Percentiles rank a stretch among this genome's conserved stretches.
Evolutionary conservation across 2,888 invertebrate genomes (phyloP).

Genomic region (Archips crataeganus): DNA sequence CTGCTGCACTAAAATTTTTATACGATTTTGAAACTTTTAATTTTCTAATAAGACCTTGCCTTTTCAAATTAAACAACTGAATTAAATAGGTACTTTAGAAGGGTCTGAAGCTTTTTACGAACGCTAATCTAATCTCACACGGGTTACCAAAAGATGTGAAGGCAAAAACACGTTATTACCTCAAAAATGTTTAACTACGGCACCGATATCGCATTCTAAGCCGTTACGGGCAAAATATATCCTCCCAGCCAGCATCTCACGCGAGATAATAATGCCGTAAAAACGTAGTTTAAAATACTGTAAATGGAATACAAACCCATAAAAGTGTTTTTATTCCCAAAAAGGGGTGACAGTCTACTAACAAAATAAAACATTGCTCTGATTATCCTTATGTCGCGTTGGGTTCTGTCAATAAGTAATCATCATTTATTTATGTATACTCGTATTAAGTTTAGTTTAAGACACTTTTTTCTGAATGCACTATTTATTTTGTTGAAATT

Average conservation of each 20-base stretch:
- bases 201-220: slow-evolving; percentile 25
- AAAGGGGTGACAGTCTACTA: slow-evolving; percentile 63
- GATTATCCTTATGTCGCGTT: neutral
- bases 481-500: too few species aligned
- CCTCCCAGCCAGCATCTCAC: slow-evolving; percentile 45
- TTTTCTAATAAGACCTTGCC: too few species aligned
- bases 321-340: slow-evolving; percentile 60
- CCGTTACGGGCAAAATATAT: slow-evolving; percentile 39
- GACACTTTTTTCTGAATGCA: too few species aligned
- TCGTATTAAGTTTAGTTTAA: too few species aligned
- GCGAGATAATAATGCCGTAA: slow-evolving; percentile 69
- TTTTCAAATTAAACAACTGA: too few species aligned
- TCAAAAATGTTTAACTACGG: slow-evolving; percentile 28
- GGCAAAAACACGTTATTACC: slow-evolving; percentile 29
- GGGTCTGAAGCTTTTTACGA: neutral
- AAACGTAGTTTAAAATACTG: slow-evolving; percentile 65
- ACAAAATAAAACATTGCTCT: slow-evolving; percentile 51
- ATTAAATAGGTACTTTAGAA: too few species aligned
- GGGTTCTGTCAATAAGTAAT: slow-evolving; percentile 17
- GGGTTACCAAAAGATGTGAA: neutral
- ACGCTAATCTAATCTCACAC: neutral
- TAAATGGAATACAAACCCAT: slow-evolving; percentile 67
- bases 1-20: too few species aligned
- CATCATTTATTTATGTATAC: too few species aligned
- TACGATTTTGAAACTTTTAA: too few species aligned